A percentile compares a stretch with the other conserved stretches of the same genome.
phyloP scores from a whole-genome alignment of 2,113 vertebrate species.

The Ariopsis seemanni region DNA sequence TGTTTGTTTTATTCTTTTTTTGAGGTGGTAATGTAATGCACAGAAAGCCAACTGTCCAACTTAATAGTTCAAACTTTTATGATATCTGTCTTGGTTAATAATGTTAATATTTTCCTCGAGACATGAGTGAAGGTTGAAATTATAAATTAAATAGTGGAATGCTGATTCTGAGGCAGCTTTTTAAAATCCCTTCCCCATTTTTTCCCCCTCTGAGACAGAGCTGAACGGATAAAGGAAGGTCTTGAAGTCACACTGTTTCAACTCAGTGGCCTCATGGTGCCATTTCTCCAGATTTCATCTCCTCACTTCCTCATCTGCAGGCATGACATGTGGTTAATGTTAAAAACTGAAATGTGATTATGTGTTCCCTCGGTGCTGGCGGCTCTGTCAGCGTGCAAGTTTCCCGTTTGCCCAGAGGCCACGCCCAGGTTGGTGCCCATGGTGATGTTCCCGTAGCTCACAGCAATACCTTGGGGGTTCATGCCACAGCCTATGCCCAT shows the following conservation, averaged over 20 bases:
- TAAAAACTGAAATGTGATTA: neutral
- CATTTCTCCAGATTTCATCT: neutral
- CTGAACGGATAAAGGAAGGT: neutral
- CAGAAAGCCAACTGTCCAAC: neutral
- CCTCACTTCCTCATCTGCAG: neutral
- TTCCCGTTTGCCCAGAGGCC: neutral
- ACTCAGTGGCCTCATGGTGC: neutral
- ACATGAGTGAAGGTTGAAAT: neutral
- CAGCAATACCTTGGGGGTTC: neutral
- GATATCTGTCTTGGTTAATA: neutral
- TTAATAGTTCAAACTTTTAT: neutral
- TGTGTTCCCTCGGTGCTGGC: neutral
- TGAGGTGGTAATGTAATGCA: neutral
- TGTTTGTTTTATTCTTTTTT: neutral
- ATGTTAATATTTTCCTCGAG: neutral
- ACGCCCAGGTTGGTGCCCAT: conserved; percentile 9
- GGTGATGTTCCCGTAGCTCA: neutral
- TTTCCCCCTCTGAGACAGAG: neutral
- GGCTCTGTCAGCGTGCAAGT: neutral
- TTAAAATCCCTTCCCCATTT: neutral
- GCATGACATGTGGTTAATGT: neutral
- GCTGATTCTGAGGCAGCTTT: neutral
- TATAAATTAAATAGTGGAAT: neutral
- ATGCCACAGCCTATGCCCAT: neutral
- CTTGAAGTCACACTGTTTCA: neutral